Conservation (phyloP, 2,113 vertebrate species). For the Mobula birostris region DNA sequence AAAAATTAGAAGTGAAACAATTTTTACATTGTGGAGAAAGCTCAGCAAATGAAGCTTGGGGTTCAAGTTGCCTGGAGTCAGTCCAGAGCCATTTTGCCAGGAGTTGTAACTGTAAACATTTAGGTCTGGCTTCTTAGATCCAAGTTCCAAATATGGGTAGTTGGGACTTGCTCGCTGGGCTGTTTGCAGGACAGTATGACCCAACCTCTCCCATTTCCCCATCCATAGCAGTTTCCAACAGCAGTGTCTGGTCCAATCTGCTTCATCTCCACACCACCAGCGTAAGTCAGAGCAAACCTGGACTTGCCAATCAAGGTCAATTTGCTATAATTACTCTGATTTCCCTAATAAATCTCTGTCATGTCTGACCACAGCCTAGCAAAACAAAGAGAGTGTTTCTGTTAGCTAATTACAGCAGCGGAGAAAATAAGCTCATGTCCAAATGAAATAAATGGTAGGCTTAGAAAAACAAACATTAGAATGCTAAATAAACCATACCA, state of each 20-base stretch:
- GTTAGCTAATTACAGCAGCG: slow-evolving; percentile 35
- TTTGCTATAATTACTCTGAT: slow-evolving; percentile 21
- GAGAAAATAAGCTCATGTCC: slow-evolving; percentile 12
- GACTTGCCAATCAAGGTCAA: slow-evolving; percentile 11
- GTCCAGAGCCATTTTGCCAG: neutral
- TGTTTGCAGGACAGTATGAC: neutral
- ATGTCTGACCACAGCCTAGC: slow-evolving; percentile 12
- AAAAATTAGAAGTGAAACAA: too few species aligned
- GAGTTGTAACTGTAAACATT: neutral
- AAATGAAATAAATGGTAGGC: slow-evolving; percentile 21
- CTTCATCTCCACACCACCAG: neutral
- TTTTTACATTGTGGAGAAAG: too few species aligned
- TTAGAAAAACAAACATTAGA: slow-evolving; percentile 14
- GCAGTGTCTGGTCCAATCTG: neutral
- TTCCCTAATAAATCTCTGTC: slow-evolving; percentile 21
- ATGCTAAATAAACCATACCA: slow-evolving; percentile 3
- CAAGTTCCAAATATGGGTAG: neutral
- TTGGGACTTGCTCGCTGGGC: too few species aligned
- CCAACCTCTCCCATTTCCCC: neutral
- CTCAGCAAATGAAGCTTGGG: neutral
- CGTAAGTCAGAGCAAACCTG: too few species aligned
- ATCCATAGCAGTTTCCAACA: neutral
- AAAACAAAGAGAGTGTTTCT: slow-evolving; percentile 29
- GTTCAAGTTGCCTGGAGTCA: neutral
- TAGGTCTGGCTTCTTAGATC: neutral